Conservation (phyloP, 2,888 invertebrate species). For the Erebia aethiops region DNA sequence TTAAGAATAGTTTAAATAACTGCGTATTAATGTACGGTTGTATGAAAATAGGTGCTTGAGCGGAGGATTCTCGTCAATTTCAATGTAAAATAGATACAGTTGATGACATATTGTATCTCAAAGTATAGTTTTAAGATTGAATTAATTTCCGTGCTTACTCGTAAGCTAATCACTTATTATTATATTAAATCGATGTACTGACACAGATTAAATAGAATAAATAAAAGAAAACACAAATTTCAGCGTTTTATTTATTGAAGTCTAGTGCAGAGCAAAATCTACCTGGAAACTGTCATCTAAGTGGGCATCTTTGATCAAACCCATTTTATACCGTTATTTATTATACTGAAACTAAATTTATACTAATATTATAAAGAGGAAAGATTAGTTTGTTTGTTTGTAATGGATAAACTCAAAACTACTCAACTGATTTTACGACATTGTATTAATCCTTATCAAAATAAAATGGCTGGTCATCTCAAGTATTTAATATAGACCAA, state of each 20-base stretch:
- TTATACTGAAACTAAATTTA: too few relatives aligned
- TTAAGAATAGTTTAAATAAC: constrained; percentile 30
- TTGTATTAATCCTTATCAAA: too few relatives aligned
- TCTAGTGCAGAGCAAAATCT: neutral
- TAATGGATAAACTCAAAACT: too few relatives aligned
- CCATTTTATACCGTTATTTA: too few relatives aligned
- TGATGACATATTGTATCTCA: constrained; percentile 50
- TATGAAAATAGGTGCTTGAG: constrained; percentile 80
- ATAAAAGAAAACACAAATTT: constrained; percentile 58
- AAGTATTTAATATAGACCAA: too few relatives aligned
- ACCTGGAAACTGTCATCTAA: too few relatives aligned
- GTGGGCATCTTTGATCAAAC: too few relatives aligned
- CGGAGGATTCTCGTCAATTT: constrained; percentile 78
- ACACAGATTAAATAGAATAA: constrained; percentile 70
- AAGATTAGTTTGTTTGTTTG: too few relatives aligned
- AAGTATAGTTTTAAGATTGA: constrained; percentile 55
- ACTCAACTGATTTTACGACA: too few relatives aligned
- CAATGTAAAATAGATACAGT: constrained; percentile 62
- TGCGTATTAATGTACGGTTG: constrained; percentile 68
- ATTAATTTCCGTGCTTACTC: constrained; percentile 68
- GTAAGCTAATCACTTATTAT: constrained; percentile 70
- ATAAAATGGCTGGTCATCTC: too few relatives aligned
- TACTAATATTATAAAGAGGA: too few relatives aligned
- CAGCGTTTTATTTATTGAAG: constrained; percentile 31
- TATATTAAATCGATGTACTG: constrained; percentile 77